Evolutionary conservation across 2,113 vertebrate genomes (phyloP).

Genomic region (Pholis gunnellus): DNA sequence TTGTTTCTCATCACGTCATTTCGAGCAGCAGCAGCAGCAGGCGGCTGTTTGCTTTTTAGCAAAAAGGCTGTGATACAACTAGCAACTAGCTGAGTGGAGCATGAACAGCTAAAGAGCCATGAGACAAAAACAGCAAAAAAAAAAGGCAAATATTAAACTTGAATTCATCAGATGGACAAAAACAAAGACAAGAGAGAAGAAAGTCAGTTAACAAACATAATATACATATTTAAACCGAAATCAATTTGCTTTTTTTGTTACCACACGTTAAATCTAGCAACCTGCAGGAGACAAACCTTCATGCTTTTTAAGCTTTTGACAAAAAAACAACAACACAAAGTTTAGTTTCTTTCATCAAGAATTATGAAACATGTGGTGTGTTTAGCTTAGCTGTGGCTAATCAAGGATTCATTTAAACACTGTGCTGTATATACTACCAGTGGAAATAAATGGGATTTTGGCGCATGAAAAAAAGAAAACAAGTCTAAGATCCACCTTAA

Average conservation of each 20-base stretch:
- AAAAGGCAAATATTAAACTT: background rate
- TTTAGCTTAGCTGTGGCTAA: constrained; percentile 7
- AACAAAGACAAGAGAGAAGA: background rate
- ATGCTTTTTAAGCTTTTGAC: background rate
- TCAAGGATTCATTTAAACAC: background rate
- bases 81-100: background rate
- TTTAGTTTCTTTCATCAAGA: background rate
- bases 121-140: background rate
- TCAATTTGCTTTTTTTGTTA: background rate
- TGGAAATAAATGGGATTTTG: background rate
- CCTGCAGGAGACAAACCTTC: background rate
- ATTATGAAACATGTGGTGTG: constrained; percentile 4
- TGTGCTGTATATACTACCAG: background rate
- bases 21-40: background rate
- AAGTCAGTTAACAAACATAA: background rate
- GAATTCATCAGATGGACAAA: background rate
- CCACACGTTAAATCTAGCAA: background rate
- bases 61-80: too few species aligned
- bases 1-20: background rate
- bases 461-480: background rate
- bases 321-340: background rate
- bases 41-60: background rate
- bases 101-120: background rate
- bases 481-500: background rate
- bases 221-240: background rate